phyloP scores from a whole-genome alignment of 2,113 vertebrate species.

The Campylorhamphus procurvoides region DNA sequence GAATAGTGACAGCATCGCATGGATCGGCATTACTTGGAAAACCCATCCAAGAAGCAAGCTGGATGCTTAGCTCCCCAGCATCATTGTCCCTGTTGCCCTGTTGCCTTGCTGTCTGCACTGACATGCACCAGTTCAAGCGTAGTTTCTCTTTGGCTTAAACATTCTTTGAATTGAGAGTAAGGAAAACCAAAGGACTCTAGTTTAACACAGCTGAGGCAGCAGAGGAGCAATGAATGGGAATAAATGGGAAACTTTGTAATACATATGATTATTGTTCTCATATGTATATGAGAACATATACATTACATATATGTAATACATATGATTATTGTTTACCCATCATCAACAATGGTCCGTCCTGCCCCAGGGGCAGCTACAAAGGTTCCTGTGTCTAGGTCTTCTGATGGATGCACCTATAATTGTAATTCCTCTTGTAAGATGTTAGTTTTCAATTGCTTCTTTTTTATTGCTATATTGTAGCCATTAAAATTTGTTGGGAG shows the following conservation, averaged over 20 bases:
- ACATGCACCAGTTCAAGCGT: background rate
- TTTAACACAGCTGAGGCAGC: background rate
- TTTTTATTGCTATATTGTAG: background rate
- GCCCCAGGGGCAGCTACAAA: background rate
- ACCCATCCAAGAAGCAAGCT: background rate
- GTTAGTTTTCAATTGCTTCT: background rate
- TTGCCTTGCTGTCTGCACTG: background rate
- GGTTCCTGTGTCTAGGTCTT: background rate
- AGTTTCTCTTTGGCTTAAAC: background rate
- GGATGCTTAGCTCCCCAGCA: background rate
- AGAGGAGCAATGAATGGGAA: background rate
- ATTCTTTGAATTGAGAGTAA: background rate
- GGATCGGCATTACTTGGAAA: background rate
- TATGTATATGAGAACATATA: too few species aligned
- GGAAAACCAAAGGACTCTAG: background rate
- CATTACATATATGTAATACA: too few species aligned
- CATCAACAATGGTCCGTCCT: background rate
- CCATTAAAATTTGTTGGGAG: background rate
- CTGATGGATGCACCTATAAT: background rate
- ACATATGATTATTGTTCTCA: background rate
- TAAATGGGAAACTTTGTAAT: background rate
- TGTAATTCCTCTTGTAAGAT: background rate
- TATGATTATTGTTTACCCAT: background rate
- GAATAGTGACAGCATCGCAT: rapidly evolving
- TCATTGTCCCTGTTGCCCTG: background rate